These are phyloP conservation scores for Eristalis arbustorum DNA, from an alignment of 2,888 invertebrate genomes.

Conservation along the genomic window DNA sequence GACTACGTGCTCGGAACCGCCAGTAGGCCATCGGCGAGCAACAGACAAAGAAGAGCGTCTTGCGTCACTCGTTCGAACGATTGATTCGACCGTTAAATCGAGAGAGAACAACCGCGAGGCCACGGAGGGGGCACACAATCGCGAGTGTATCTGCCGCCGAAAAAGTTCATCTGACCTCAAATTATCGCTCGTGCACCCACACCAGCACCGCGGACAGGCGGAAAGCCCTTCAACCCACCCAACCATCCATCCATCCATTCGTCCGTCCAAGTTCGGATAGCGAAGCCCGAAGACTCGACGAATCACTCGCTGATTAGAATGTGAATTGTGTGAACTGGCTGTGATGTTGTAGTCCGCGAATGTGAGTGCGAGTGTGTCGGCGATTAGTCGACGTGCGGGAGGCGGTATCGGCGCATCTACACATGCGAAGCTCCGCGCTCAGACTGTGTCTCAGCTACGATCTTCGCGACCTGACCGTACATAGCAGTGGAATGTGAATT, in stretches of 20 bases:
- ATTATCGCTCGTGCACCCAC: slow-evolving; percentile 31
- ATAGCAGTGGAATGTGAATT: slow-evolving; percentile 54
- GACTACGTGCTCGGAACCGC: neutral
- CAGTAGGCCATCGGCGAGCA: slow-evolving; percentile 64
- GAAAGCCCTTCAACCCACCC: neutral
- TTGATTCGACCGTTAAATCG: slow-evolving; percentile 61
- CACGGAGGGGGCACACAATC: neutral
- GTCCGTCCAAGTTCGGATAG: neutral
- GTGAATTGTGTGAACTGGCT: slow-evolving; percentile 39
- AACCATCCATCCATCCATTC: neutral
- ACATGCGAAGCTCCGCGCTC: neutral
- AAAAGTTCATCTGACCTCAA: slow-evolving; percentile 62
- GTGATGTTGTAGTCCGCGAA: neutral
- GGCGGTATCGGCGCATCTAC: slow-evolving; percentile 38
- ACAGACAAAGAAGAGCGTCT: slow-evolving; percentile 52
- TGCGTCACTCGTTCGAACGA: slow-evolving; percentile 51
- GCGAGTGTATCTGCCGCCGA: slow-evolving; percentile 25
- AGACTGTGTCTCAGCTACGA: neutral
- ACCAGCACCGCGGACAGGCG: neutral
- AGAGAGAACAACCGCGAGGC: neutral
- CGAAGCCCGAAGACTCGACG: slow-evolving; percentile 25
- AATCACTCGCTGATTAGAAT: slow-evolving; percentile 67
- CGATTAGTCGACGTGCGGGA: slow-evolving; percentile 59
- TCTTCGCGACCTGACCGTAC: slow-evolving; percentile 9
- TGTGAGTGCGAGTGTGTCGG: slow-evolving; percentile 24